Evolutionary conservation across 2,797 vertebrate genomes (phyloP), one percentile per base, ranked within the genome.

Genomic region (Pantherophis vulpinus): DNA sequence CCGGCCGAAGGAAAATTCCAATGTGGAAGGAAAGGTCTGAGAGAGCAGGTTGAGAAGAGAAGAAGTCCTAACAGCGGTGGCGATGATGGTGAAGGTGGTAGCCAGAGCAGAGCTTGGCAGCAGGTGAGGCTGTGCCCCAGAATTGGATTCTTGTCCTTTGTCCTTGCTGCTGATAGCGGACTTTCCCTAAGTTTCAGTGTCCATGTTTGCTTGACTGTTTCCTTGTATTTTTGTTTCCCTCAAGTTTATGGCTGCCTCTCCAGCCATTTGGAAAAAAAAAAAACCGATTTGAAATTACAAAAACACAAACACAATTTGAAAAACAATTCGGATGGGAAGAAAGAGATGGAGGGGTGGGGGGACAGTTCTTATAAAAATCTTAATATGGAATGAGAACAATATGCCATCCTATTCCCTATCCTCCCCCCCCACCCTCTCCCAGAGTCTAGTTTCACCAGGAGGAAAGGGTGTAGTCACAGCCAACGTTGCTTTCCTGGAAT

Each of bases 101-200:
- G 56, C 20, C 0, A 95, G 95, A 97, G 95, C 96, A 88, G 88
- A 95, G 94, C 92, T 93, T 95, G 96, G 95, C 88, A 93, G 95
- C 5, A 0, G 95, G 93, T 96, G 95, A 96, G 96, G 96, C 95
- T 96, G 96, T 97, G 32, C 95, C 96, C 96, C 93, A 94, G 79
- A 93, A 87, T 12, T 59, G 96, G 96, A 96, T 89, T 95, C 95
- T 95, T 96, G 94, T 96, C 96, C 94, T 95, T 96, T 96, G 95
- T 96, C 95, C 96, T 97, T 94, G 95, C 94, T 97, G 97, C 96
- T 95, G 94, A 95, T 94, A 94, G 96, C 95, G 95, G 96, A 95
- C 94, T 97, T 97, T 96, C 96, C 96, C 96, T 97, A 97, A 95
- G 95, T 95, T 96, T 96, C 93, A 95, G 94, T 96, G 95, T 96